Evolutionary conservation across 2,797 vertebrate species (phyloP).

Genomic region (Mormyrus proboscirostris): DNA sequence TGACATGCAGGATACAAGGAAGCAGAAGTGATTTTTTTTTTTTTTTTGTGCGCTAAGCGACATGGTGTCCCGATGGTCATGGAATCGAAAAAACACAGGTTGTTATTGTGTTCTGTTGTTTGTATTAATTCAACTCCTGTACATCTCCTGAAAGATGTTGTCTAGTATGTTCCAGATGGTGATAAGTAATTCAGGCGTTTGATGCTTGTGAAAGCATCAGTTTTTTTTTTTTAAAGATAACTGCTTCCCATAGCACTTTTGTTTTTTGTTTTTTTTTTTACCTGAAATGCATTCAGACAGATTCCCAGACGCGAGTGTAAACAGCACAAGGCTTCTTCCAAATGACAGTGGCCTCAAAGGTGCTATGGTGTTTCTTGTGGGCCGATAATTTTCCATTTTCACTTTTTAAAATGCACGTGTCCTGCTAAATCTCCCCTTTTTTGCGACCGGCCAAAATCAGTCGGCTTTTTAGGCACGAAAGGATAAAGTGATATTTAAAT

Average conservation of each 20-base stretch:
- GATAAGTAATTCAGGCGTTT: background rate
- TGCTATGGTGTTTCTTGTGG: background rate
- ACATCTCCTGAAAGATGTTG: background rate
- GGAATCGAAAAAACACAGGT: background rate
- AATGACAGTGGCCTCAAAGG: background rate
- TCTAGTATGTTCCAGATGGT: background rate
- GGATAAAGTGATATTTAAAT: background rate
- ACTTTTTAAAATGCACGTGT: background rate
- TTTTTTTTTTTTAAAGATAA: background rate
- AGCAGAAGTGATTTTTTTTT: background rate
- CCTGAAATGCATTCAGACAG: background rate
- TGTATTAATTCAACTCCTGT: background rate
- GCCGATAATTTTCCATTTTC: background rate
- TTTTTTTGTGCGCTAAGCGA: background rate
- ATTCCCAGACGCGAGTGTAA: background rate
- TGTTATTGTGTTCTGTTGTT: background rate
- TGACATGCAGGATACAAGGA: conserved; percentile 1
- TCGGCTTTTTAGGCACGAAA: background rate
- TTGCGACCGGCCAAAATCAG: background rate
- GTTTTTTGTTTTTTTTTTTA: background rate
- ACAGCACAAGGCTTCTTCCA: background rate
- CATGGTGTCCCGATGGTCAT: background rate
- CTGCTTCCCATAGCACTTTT: background rate
- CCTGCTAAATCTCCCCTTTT: background rate
- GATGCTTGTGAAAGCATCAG: background rate